Percentiles rank a stretch among this genome's conserved stretches.
Evolutionary conservation across 2,797 vertebrate species (phyloP).

Genomic region (Octomys mimax): DNA sequence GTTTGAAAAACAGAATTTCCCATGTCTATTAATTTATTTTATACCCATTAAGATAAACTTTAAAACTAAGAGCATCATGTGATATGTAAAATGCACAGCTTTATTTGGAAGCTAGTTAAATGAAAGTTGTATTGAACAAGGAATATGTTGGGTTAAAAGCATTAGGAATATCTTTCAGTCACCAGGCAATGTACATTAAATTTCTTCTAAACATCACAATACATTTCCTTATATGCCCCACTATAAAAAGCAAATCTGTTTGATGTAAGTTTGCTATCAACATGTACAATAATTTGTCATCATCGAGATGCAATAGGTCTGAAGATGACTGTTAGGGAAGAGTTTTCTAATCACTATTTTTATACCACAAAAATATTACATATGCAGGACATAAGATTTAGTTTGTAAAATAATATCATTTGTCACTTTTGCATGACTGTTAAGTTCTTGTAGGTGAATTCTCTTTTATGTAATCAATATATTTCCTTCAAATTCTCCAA

Average conservation of each 20-base stretch:
- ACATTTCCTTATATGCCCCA: neutral
- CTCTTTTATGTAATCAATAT: neutral
- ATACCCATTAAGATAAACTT: neutral
- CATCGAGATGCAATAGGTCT: neutral
- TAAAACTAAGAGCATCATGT: neutral
- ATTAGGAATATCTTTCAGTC: constrained; percentile 25
- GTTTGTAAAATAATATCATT: neutral
- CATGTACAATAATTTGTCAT: neutral
- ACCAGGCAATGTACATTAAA: neutral
- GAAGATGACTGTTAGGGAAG: neutral
- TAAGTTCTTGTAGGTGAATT: neutral
- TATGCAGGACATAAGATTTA: neutral
- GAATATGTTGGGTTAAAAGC: constrained; percentile 19
- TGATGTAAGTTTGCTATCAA: neutral
- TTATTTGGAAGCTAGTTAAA: constrained; percentile 24
- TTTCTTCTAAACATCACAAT: constrained; percentile 9
- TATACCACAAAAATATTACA: neutral
- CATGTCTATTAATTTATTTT: neutral
- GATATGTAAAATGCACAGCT: neutral
- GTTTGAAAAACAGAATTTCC: neutral
- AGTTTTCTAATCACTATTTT: neutral
- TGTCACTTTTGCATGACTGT: neutral
- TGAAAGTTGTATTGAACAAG: neutral
- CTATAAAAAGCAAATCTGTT: constrained; percentile 23
- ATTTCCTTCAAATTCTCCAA: neutral